phyloP scores from a whole-genome alignment of 2,888 invertebrate species.

The Sisyra nigra region DNA sequence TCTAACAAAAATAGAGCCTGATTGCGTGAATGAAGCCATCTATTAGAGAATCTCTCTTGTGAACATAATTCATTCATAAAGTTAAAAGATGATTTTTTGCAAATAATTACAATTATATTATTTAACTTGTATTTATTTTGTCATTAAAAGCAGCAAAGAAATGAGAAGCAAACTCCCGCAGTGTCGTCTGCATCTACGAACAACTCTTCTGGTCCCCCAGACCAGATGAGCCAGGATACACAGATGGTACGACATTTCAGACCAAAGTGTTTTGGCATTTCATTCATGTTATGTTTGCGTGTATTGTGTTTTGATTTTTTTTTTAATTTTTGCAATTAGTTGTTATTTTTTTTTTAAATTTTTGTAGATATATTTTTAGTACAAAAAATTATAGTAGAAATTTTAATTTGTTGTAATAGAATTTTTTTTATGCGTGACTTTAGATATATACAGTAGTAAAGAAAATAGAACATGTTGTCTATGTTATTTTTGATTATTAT shows the following conservation, averaged over 20 bases:
- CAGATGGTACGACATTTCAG: conserved; percentile 7
- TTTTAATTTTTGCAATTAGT: conserved; percentile 13
- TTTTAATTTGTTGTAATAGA: too few relatives aligned
- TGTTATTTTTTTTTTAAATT: conserved; percentile 12
- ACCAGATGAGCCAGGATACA: conserved; percentile 35
- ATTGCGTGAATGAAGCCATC: neutral
- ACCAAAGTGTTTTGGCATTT: neutral
- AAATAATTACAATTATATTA: too few relatives aligned
- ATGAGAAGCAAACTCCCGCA: conserved; percentile 34
- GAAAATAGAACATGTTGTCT: too few relatives aligned
- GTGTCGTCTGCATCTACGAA: conserved; percentile 34
- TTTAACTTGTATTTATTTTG: conserved; percentile 17
- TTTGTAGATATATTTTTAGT: conserved; percentile 1
- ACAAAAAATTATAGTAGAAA: too few relatives aligned
- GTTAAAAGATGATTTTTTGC: too few relatives aligned
- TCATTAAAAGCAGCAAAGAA: conserved; percentile 32
- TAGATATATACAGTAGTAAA: too few relatives aligned
- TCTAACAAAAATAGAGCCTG: neutral
- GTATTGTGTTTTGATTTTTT: conserved; percentile 12
- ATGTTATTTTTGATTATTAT: too few relatives aligned
- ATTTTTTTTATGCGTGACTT: too few relatives aligned
- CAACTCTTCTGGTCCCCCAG: conserved; percentile 33
- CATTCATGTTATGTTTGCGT: conserved; percentile 10
- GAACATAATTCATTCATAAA: too few relatives aligned
- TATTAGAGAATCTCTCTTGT: too few relatives aligned